Conservation (phyloP, 2,113 vertebrate genomes). For the Poeciliopsis prolifica region DNA sequence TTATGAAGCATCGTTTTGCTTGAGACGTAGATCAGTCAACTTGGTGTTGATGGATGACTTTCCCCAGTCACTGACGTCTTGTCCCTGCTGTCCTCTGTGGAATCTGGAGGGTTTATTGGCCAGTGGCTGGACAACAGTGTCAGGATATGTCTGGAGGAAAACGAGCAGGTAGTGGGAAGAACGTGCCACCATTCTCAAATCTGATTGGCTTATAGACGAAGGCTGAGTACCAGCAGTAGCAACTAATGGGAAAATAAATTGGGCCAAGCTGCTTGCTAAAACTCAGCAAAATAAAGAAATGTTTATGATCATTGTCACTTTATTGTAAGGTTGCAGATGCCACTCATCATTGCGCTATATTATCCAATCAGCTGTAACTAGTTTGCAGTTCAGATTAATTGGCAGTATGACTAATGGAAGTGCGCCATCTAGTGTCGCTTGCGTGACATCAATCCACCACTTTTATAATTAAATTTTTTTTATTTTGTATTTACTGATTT, state of each 20-base stretch:
- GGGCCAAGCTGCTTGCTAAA: not conserved
- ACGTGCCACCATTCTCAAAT: too few relatives aligned
- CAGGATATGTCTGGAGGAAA: too few relatives aligned
- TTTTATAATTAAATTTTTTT: too few relatives aligned
- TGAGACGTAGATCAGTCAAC: too few relatives aligned
- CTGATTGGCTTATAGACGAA: not conserved
- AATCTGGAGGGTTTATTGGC: too few relatives aligned
- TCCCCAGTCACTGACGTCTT: too few relatives aligned
- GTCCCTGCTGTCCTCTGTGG: too few relatives aligned
- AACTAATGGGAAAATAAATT: not conserved
- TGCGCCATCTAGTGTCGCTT: slow-evolving; percentile 58
- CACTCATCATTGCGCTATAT: slow-evolving; percentile 4
- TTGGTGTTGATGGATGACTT: too few relatives aligned
- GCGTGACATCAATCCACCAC: not conserved
- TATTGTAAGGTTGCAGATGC: not conserved
- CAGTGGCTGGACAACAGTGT: too few relatives aligned
- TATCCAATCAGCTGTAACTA: not conserved
- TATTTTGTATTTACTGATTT: not conserved
- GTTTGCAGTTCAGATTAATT: not conserved
- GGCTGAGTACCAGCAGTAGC: not conserved
- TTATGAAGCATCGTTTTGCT: too few relatives aligned
- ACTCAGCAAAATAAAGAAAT: not conserved
- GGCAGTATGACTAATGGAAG: slow-evolving; percentile 10
- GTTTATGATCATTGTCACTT: not conserved
- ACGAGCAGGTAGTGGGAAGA: too few relatives aligned